Percentiles rank a stretch among this genome's conserved stretches.
Evolutionary conservation across 2,797 vertebrate species (phyloP).

Genomic region (Lithobates sylvaticus): DNA sequence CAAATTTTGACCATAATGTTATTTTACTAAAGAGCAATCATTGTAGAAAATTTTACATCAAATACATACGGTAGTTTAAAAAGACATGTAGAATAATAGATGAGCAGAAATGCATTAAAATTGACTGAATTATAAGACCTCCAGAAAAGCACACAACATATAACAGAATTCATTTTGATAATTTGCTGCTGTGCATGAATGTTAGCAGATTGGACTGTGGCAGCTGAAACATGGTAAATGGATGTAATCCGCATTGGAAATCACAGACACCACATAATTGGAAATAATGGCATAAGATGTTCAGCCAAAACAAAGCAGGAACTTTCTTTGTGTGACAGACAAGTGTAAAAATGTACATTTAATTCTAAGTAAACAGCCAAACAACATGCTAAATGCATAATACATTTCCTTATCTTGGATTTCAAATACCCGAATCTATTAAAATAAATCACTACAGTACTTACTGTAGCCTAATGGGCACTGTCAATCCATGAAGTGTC

Average conservation of each 20-base stretch:
- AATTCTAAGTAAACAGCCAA: not conserved
- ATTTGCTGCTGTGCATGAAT: constrained; percentile 36
- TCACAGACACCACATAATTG: constrained; percentile 39
- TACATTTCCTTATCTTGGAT: not conserved
- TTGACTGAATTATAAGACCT: constrained; percentile 29
- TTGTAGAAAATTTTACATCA: not conserved
- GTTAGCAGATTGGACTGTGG: constrained; percentile 36
- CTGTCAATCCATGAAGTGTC: not conserved
- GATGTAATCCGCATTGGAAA: constrained; percentile 41
- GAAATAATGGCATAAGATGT: constrained; percentile 38
- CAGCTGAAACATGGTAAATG: constrained; percentile 37
- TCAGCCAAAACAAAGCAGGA: constrained; percentile 26
- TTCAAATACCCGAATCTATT: too few relatives aligned
- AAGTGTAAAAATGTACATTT: not conserved
- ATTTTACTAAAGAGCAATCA: not conserved
- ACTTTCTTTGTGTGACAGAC: not conserved
- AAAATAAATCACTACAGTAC: too few relatives aligned
- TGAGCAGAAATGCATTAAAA: constrained; percentile 26
- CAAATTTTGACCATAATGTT: not conserved
- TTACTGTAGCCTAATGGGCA: not conserved
- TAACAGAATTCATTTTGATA: constrained; percentile 38
- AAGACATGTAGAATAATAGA: constrained; percentile 11
- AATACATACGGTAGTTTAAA: not conserved
- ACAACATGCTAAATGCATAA: not conserved
- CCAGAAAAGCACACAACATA: constrained; percentile 28